Base-by-base conservation (phyloP, 2,797 vertebrate species). In the Sebastes minor region DNA sequence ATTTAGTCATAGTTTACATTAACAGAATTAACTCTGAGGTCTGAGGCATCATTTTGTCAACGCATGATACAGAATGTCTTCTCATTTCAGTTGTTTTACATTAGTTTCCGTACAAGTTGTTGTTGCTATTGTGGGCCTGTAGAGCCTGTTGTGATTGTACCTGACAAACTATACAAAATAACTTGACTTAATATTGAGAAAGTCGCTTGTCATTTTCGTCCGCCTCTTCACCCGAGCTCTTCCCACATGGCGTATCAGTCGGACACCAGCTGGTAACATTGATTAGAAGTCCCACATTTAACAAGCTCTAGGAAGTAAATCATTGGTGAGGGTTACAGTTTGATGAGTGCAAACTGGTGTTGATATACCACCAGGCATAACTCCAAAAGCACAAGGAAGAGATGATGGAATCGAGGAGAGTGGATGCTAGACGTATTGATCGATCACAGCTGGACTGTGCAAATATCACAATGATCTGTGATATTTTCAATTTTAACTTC, bases 261-360 rank as follows among this genome's bases (percentile, higher is more conserved):
- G 52, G 22, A 78, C 77, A 87, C 72, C 80, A 77, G 82, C 88
- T 82, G 82, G 78, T 73, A 75, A 56, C 71, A 27, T 82, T 88
- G 91, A 94, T 91, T 90, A 91, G 87, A 91, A 76, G 63, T 16
- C 57, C 33, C 2, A 22, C 76, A 75, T 89, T 89, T 92, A 87
- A 91, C 86, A 77, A 80, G 76, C 64, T 65, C 38, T 16, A n/a
- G 69, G 27, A 65, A 67, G 82, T 91, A 91, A 92, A 91, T 92
- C 80, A 88, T 63, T 53, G 69, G 72, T 79, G 12, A 60, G 85
- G 75, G 75, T 86, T 86, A 90, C 81, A 89, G 87, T 90, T 89
- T 91, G 81, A 88, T 81, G 88, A 87, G 82, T 80, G 76, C 78
- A 74, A 75, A 80, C 86, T 84, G 75, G 63, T 68, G 67, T 57